Base-by-base conservation (phyloP, 2,113 vertebrate species). In the Coptodon bakossiorum region DNA sequence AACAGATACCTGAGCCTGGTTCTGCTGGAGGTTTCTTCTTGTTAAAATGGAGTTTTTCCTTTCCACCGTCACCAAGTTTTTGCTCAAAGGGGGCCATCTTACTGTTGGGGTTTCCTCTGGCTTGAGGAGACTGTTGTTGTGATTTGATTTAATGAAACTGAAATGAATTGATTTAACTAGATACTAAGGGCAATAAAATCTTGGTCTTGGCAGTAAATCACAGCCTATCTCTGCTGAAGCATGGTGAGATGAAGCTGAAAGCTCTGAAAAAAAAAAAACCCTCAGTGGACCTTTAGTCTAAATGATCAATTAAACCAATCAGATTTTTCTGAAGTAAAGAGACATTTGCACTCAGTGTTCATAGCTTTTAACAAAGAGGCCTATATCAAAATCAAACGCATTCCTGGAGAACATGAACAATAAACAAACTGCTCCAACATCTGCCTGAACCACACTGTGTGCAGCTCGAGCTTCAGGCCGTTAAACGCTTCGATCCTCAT, bases 401-500 rank as follows among this genome's bases (percentile, higher is more conserved):
- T 45, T 73, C 68, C 40, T 73, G 68, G 71, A 76, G 71, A 50
- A 31, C 27, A 78, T 19, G 71, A 50, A 73, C 38, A 73, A 17
- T 12, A 29, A 76, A 27, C 68, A 76, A 48, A 50, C 43, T 31
- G 68, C 24, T 29, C 40, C 43, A 48, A 76, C 68, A 29, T 29
- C 68, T 45, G 38, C 5, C 43, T 78, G 71, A 19, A 31, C 43
- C 27, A 31, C 71, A 31, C 43, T 50, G 40, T 27, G 71, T 31
- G 16, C 71, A 50, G 71, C 71, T 78, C 9, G 4, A 78, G 27
- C 24, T 78, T 50, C 24, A 78, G 43, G 73, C 27, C 3, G 3
- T 61, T 43, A 61, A 43, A 24, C 84, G 45, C 43, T 91, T 87
- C 84, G 59, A 93, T 92, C 88, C 38, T n/a, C 88, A 22, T 88